Base-by-base conservation (phyloP, 2,113 vertebrate species). In the Nesogale talazaci region DNA sequence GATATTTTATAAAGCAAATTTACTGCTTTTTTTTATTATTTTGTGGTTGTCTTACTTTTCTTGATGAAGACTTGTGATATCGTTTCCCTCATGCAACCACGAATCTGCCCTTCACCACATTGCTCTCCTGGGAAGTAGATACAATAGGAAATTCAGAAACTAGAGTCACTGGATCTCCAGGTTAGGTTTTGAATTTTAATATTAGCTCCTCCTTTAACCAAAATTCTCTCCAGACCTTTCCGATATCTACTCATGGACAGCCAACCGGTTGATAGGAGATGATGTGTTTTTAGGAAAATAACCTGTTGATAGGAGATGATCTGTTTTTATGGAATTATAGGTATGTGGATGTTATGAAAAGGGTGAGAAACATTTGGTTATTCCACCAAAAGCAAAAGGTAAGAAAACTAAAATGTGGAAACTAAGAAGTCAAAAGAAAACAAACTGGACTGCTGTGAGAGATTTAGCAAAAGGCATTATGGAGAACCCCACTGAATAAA, bases 221-320 rank as follows among this genome's bases (percentile, higher is more conserved):
- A 96, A 91, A 94, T 82, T 69, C 52, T 92, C 10, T 83, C 76
- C 89, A 94, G 89, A 95, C 17, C n/a, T 61, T 92, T 84, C 90
- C 65, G 38, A 82, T 94, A 56, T 95, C 95, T 75, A 90, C 46
- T 95, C 88, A 56, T 63, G 91, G 89, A 97, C 80, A 95, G 56
- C n/a, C 91, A 95, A 94, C 23, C 57, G 83, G 9, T 29, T 83
- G 63, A 77, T 75, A 94, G 27, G 14, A 92, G 92, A 87, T 72
- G n/a, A 83, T 57, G 72, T 46, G 23, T 74, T 97, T 96, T 86
- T 95, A 12, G n/a, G 89, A 86, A 82, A 96, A 74, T 42, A 94
- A 87, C 23, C 57, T 86, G 9, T 27, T 83, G 63, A 77, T 74
- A 94, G 27, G 14, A 92, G 92, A 87, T 72, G n/a, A 83, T 57